Percentiles rank a stretch among this genome's conserved stretches.
Evolutionary conservation across 2,113 vertebrate species (phyloP).

Genomic region (Chaenocephalus aceratus): DNA sequence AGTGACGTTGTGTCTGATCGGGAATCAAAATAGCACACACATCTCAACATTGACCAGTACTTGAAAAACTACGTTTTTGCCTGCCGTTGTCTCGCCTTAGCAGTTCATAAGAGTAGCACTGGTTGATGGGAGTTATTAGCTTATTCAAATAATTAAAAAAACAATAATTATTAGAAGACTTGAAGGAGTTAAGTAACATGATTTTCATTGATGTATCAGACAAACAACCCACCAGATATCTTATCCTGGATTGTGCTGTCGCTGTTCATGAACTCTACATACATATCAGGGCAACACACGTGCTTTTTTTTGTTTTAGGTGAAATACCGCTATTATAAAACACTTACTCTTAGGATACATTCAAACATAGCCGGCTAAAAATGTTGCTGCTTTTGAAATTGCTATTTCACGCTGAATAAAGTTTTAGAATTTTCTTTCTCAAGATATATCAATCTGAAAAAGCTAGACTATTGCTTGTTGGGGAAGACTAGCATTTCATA

Average conservation of each 20-base stretch:
- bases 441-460: background rate
- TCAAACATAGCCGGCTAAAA: background rate
- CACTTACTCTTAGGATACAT: background rate
- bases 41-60: too few relatives aligned
- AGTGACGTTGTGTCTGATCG: too few relatives aligned
- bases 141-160: too few relatives aligned
- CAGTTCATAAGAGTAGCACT: background rate
- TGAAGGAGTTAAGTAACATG: background rate
- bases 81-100: too few relatives aligned
- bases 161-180: too few relatives aligned
- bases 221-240: background rate
- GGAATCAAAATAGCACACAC: too few relatives aligned
- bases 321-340: background rate
- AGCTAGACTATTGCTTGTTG: background rate
- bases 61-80: too few relatives aligned
- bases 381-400: too few relatives aligned
- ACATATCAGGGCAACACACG: background rate
- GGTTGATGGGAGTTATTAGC: background rate
- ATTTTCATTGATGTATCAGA: background rate
- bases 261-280: background rate
- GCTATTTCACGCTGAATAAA: too few relatives aligned
- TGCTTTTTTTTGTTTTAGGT: background rate
- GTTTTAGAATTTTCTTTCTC: too few relatives aligned
- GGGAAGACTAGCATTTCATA: background rate
- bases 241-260: too few relatives aligned